These are phyloP conservation scores for Pseudanteris insignis DNA, from an alignment of 2,888 invertebrate genomes.

Conservation along the genomic window DNA sequence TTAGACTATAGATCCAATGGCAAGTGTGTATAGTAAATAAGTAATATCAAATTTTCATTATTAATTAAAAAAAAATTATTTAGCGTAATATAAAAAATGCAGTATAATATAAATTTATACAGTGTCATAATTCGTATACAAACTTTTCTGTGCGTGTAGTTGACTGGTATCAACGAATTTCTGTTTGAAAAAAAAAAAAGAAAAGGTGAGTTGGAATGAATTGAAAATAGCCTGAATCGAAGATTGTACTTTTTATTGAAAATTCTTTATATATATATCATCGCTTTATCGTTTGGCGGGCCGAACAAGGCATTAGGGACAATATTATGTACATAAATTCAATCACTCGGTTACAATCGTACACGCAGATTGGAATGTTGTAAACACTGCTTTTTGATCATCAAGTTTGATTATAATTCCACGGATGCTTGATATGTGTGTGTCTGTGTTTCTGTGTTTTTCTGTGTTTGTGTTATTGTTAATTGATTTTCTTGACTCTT, in stretches of 20 bases:
- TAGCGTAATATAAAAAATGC: no score
- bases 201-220: no score
- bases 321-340: constrained; percentile 60
- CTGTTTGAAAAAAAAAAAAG: not conserved
- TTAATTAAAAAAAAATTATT: no score
- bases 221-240: constrained; percentile 31
- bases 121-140: no score
- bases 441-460: constrained; percentile 10
- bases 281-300: constrained; percentile 42
- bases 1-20: no score
- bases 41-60: no score
- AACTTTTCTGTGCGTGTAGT: no score
- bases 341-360: constrained; percentile 37
- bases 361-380: constrained; percentile 31
- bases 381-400: constrained; percentile 34
- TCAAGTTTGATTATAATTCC: constrained; percentile 35
- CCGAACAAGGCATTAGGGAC: constrained; percentile 49
- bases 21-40: no score
- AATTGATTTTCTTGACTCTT: no score
- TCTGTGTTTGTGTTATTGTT: no score
- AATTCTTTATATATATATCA: constrained; percentile 51
- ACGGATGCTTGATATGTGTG: constrained; percentile 41
- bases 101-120: no score
- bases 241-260: constrained; percentile 65
- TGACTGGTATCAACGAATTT: not conserved